A percentile compares a stretch with the other conserved stretches of the same genome.
phyloP scores from a whole-genome alignment of 2,113 vertebrate genomes.

The Oreochromis niloticus region DNA sequence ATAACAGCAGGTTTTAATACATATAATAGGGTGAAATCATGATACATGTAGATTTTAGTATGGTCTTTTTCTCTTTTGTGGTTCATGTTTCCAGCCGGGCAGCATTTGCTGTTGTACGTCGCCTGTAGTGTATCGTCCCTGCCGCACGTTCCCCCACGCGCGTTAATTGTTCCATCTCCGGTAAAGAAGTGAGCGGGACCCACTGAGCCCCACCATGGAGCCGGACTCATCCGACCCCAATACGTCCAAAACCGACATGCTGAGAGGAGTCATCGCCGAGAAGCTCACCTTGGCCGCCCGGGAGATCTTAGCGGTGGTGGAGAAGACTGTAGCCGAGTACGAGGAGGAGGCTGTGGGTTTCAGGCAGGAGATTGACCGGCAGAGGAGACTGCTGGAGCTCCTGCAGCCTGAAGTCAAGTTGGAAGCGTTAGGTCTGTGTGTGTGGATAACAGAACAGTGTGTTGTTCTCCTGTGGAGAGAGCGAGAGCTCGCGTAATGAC shows the following conservation, averaged over 20 bases:
- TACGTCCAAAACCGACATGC: not conserved
- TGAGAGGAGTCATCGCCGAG: conserved; percentile 1
- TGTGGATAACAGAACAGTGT: not conserved
- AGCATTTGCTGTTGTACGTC: not conserved
- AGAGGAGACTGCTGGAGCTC: conserved; percentile 10
- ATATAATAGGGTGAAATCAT: not conserved
- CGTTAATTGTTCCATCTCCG: not conserved
- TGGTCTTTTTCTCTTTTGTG: not conserved
- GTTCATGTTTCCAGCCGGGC: not conserved
- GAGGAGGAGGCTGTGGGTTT: conserved; percentile 9
- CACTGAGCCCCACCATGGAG: not conserved
- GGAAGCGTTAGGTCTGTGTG: not conserved
- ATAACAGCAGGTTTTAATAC: not conserved
- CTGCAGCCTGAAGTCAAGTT: not conserved
- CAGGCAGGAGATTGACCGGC: not conserved
- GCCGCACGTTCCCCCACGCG: not conserved
- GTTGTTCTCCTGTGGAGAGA: not conserved
- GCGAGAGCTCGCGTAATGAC: not conserved
- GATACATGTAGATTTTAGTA: not conserved
- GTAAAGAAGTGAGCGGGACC: not conserved
- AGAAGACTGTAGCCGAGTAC: conserved; percentile 11
- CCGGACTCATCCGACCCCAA: too few relatives aligned
- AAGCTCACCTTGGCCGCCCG: not conserved
- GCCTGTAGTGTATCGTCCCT: not conserved
- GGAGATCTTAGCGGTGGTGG: conserved; percentile 27